Conservation (phyloP, 53 echinoderm and acorn worm genomes). For the Actinopyga echinites region DNA sequence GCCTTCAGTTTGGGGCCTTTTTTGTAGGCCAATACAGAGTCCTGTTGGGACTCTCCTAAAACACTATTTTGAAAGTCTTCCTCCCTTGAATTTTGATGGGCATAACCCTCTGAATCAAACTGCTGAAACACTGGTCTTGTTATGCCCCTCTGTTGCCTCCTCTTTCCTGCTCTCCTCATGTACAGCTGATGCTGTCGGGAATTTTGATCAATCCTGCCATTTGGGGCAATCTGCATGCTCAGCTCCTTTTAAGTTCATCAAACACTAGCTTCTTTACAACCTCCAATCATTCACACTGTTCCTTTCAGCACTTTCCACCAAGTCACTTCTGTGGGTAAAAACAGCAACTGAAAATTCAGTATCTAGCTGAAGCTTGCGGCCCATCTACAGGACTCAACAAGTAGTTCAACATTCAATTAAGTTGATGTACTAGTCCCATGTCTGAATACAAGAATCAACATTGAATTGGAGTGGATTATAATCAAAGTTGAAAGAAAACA, state of each 20-base stretch:
- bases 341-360: background rate
- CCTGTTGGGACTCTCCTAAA: background rate
- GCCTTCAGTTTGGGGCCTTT: conserved; percentile 14
- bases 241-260: conserved; percentile 2
- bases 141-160: conserved; percentile 11
- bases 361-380: no score
- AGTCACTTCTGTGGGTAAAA: background rate
- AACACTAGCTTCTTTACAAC: background rate
- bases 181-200: conserved; percentile 18
- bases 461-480: no score
- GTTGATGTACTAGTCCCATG: no score
- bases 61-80: background rate
- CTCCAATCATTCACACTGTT: conserved; percentile 15
- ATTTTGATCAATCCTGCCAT: conserved; percentile 30
- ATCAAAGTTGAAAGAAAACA: no score
- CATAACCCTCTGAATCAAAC: background rate
- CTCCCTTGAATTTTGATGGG: conserved; percentile 14
- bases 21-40: background rate
- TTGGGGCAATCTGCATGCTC: conserved; percentile 34
- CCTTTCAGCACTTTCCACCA: background rate
- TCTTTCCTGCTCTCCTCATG: conserved; percentile 8
- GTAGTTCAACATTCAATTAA: no score
- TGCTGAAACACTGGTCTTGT: background rate
- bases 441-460: no score
- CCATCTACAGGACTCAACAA: no score